phyloP scores from a whole-genome alignment of 2,797 vertebrate genomes.

The Echeneis naucrates region DNA sequence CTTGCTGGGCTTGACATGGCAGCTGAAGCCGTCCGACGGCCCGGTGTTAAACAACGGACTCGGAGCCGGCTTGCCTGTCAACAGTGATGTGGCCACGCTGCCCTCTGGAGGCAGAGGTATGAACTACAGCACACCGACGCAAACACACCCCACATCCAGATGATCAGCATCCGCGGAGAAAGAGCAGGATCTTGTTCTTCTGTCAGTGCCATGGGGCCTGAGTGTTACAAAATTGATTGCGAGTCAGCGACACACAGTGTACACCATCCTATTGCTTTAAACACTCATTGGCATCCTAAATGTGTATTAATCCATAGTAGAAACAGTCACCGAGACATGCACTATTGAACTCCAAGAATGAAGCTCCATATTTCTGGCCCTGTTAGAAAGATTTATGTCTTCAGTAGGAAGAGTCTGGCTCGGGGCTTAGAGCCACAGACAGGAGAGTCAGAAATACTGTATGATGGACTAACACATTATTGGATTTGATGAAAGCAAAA shows the following conservation, averaged over 20 bases:
- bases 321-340: slow-evolving; percentile 16
- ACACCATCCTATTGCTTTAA: background rate
- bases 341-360: background rate
- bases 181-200: background rate
- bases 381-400: slow-evolving; percentile 21
- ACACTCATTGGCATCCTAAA: slow-evolving; percentile 3
- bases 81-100: slow-evolving; percentile 91
- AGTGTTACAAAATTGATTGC: slow-evolving; percentile 6
- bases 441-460: slow-evolving; percentile 17
- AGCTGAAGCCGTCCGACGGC: slow-evolving; percentile 93
- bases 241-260: background rate
- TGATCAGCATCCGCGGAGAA: background rate
- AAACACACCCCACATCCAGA: background rate
- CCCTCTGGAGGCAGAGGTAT: slow-evolving; percentile 98
- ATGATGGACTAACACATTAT: slow-evolving; percentile 29
- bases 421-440: slow-evolving; percentile 7
- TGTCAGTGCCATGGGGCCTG: background rate
- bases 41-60: slow-evolving; percentile 94
- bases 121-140: slow-evolving; percentile 56
- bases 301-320: slow-evolving; percentile 9
- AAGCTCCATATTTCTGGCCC: slow-evolving; percentile 6
- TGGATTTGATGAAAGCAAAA: slow-evolving; percentile 32
- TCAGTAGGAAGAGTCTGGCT: slow-evolving; percentile 10
- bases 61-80: slow-evolving; percentile 88
- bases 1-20: slow-evolving; percentile 97